Evolutionary conservation across 1,140 invertebrate genomes (phyloP), one percentile per base, ranked within the genome.

Genomic region (Rhagoletis zephyria): DNA sequence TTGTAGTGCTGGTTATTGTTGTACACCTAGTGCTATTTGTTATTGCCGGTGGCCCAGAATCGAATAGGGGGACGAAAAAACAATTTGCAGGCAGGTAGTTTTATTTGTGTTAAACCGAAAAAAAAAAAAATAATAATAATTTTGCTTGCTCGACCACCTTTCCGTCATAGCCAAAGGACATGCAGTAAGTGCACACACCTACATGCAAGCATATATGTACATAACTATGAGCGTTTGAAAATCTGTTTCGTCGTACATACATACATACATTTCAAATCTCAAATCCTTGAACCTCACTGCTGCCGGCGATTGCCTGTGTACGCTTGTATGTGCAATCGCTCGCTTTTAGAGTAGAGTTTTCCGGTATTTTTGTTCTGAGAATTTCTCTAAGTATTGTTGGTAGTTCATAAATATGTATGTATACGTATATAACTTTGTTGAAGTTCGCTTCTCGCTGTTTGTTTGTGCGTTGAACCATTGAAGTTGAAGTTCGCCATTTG

Each of bases 291-390:
- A 4, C 63, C 19, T 85, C 1, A 7, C 5, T 56, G 51, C 51
- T 7, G 51, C 51, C 1, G n/a, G 65, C 6, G 7, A 30, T 42
- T 42, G 7, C 65, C 14, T 42, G 12, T 51, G 14, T 77, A 19
- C 5, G 30, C 40, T 16, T 77, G 70, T 77, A 19, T 19, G 70
- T 77, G 14, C 6, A 19, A 16, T 10, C 12, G 56, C 5, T 6
- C 42, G 60, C 85, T 63, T 86, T 65, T 86, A 19, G 63, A 63
- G 85, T 86, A 51, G 59, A n/a, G 85, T 86, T 86, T 86, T 86
- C 85, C 63, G 85, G 85, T 86, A 30, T 85, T 86, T 60, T 60
- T 61, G 4, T 86, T 86, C 60, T 63, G 40, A 61, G 85, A 60
- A 85, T 86, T 61, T 3, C 2, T 67, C 14, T 67, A 9, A 7